Evolutionary conservation across 2,888 invertebrate genomes (phyloP).

Genomic region (Scotopteryx bipunctaria): DNA sequence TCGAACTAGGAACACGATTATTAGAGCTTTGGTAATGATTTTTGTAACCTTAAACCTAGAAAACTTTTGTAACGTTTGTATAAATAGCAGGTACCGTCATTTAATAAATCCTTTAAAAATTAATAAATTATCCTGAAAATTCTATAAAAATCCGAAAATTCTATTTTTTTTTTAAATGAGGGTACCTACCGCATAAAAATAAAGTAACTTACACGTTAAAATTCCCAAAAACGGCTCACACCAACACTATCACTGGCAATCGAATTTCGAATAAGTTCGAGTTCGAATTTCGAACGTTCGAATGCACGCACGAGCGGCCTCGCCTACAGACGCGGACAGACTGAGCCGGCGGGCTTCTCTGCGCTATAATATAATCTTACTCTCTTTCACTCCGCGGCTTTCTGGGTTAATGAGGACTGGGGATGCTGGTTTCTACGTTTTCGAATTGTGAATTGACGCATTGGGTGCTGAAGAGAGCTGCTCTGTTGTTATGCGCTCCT

Average conservation of each 20-base stretch:
- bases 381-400: constrained; percentile 79
- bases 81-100: no score
- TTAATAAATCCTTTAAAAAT: no score
- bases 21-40: no score
- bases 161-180: no score
- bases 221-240: constrained; percentile 54
- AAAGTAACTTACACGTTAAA: constrained; percentile 53
- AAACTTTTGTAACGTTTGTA: no score
- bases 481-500: constrained; percentile 63
- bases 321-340: constrained; percentile 52
- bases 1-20: no score
- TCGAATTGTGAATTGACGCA: constrained; percentile 73
- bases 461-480: constrained; percentile 55
- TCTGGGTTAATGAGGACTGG: constrained; percentile 80
- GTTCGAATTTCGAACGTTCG: constrained; percentile 2
- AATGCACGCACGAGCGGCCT: constrained; percentile 49
- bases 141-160: not conserved
- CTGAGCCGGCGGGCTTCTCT: constrained; percentile 50
- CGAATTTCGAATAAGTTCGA: constrained; percentile 38
- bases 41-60: no score
- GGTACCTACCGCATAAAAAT: no score
- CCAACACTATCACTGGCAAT: constrained; percentile 47
- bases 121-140: no score
- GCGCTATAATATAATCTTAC: constrained; percentile 74
- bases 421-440: constrained; percentile 76